Evolutionary conservation across 2,888 invertebrate species (phyloP).

Genomic region (Sesamia inferens): DNA sequence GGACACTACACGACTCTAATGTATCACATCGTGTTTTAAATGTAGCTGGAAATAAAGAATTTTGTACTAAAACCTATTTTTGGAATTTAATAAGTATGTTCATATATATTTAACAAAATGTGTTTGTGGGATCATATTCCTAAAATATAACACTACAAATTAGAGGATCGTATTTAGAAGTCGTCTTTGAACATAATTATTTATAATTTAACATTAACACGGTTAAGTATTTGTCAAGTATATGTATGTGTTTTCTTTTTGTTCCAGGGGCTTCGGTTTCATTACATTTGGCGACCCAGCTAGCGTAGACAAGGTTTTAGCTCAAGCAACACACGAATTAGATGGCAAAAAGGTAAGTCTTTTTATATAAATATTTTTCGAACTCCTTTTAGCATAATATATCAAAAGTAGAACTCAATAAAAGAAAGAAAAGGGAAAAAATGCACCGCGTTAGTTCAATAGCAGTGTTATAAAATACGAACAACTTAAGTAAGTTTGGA

Average conservation of each 20-base stretch:
- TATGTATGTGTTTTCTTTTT: constrained; percentile 64
- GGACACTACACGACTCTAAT: constrained; percentile 57
- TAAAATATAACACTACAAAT: background rate
- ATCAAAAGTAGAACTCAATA: constrained; percentile 28
- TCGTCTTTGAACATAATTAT: background rate
- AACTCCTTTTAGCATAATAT: constrained; percentile 34
- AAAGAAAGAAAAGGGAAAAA: constrained; percentile 24
- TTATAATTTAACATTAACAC: background rate
- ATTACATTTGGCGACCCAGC: constrained; percentile 99
- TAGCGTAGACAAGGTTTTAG: constrained; percentile 99
- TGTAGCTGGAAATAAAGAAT: constrained; percentile 22
- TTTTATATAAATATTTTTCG: background rate
- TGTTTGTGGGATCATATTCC: background rate
- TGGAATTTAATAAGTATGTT: background rate
- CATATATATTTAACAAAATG: background rate
- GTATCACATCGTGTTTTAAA: constrained; percentile 49
- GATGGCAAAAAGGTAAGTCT: constrained; percentile 99
- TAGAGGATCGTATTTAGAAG: too few species aligned
- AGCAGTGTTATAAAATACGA: constrained; percentile 58
- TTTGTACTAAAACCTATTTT: background rate
- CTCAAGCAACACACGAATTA: constrained; percentile 99
- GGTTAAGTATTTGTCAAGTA: background rate
- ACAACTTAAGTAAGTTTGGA: constrained; percentile 53
- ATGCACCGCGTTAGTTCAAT: constrained; percentile 50
- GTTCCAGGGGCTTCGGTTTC: constrained; percentile 99